phyloP scores from a whole-genome alignment of 2,888 invertebrate species.

The Pyrocoelia pectoralis region DNA sequence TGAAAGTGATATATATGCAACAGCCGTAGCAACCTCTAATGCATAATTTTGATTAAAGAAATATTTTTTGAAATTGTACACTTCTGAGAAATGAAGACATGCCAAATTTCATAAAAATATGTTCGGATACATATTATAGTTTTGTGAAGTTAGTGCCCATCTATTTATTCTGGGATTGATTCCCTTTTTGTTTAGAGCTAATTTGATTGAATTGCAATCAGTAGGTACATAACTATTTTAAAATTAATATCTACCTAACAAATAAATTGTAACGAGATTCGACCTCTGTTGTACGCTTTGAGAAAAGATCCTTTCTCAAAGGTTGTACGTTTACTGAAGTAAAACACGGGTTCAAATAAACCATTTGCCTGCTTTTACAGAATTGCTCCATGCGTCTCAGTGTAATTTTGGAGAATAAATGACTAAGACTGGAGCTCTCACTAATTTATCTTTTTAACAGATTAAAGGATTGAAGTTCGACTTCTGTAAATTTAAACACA shows the following conservation, averaged over 20 bases:
- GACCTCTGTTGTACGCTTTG: conserved; percentile 50
- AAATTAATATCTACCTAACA: conserved; percentile 46
- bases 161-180: conserved; percentile 47
- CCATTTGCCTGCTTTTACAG: conserved; percentile 46
- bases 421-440: conserved; percentile 41
- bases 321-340: conserved; percentile 49
- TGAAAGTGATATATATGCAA: conserved; percentile 8
- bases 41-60: too few relatives aligned
- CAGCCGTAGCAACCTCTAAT: conserved; percentile 4
- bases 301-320: conserved; percentile 44
- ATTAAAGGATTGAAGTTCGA: background rate
- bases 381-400: conserved; percentile 48
- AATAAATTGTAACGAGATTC: conserved; percentile 45
- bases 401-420: conserved; percentile 47
- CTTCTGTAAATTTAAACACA: conserved; percentile 32
- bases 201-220: conserved; percentile 45
- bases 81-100: too few relatives aligned
- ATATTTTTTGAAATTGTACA: too few relatives aligned
- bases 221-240: conserved; percentile 47
- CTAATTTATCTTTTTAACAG: conserved; percentile 8
- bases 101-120: too few relatives aligned
- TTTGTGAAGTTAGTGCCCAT: conserved; percentile 42
- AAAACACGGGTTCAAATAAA: conserved; percentile 48
- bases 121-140: conserved; percentile 14
- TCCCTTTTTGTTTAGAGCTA: conserved; percentile 46